Conservation (phyloP, 2,113 vertebrate genomes). For the Takifugu bimaculatus region DNA sequence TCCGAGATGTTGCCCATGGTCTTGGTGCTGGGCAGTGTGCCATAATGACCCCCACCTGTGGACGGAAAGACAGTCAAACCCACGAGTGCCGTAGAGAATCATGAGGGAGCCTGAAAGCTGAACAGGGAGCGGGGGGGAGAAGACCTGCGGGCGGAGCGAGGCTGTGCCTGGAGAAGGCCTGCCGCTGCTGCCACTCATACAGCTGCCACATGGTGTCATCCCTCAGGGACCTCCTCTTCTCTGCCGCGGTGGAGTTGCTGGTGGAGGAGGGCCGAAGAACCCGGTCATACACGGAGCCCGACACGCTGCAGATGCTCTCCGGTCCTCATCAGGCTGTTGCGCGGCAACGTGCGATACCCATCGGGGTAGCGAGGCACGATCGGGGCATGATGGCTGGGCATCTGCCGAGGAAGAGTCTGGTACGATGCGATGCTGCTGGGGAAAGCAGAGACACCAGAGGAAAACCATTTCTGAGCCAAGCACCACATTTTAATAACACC, state of each 20-base stretch:
- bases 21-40: constrained; percentile 81
- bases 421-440: constrained; percentile 82
- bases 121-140: not conserved
- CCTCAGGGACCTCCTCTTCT: constrained; percentile 83
- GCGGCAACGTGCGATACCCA: constrained; percentile 88
- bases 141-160: constrained; percentile 68
- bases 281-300: constrained; percentile 71
- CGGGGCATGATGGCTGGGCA: constrained; percentile 90
- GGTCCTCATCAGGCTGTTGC: constrained; percentile 85
- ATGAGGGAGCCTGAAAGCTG: not conserved
- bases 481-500: too few relatives aligned
- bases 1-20: constrained; percentile 85
- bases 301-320: constrained; percentile 80
- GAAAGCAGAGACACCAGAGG: not conserved
- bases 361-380: constrained; percentile 83
- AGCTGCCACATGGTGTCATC: constrained; percentile 97
- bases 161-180: constrained; percentile 84
- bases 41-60: constrained; percentile 70
- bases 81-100: too few relatives aligned
- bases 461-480: not conserved
- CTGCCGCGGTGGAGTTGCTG: constrained; percentile 29
- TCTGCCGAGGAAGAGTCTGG: constrained; percentile 93
- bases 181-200: constrained; percentile 94
- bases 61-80: too few relatives aligned
- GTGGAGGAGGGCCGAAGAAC: constrained; percentile 39